phyloP scores from a whole-genome alignment of 2,113 vertebrate species.

The Vombatus ursinus region DNA sequence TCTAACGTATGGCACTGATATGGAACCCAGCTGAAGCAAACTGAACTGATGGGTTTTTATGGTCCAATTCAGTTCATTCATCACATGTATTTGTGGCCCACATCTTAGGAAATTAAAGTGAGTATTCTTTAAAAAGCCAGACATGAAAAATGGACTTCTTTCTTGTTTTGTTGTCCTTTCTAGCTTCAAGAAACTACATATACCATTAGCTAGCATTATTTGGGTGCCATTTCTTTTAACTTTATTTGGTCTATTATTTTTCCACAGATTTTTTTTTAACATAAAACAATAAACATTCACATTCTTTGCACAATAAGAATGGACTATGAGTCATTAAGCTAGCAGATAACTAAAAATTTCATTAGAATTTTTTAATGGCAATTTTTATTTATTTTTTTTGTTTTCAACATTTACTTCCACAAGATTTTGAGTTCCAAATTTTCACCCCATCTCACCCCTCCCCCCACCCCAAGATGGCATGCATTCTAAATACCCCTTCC shows the following conservation, averaged over 20 bases:
- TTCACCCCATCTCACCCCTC: no score
- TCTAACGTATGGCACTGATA: fast-evolving
- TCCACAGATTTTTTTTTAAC: not conserved
- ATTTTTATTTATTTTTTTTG: no score
- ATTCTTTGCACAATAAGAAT: not conserved
- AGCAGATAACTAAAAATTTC: not conserved
- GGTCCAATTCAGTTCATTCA: no score
- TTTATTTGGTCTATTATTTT: not conserved
- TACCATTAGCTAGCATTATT: not conserved
- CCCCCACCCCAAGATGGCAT: no score
- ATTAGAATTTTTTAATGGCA: no score
- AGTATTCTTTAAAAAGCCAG: not conserved
- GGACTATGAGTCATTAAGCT: no score
- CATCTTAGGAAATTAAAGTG: not conserved
- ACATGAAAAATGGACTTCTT: not conserved
- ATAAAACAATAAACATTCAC: not conserved
- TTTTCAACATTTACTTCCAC: no score
- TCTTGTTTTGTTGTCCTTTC: not conserved
- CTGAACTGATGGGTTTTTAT: fast-evolving
- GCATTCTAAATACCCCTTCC: no score
- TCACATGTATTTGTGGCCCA: fast-evolving
- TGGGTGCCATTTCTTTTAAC: not conserved
- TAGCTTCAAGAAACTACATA: fast-evolving
- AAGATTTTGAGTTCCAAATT: no score
- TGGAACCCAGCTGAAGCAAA: fast-evolving